Percentiles rank a stretch among this genome's conserved stretches.
Conservation (phyloP, 2,888 invertebrate genomes). For the Andrena marginata region DNA sequence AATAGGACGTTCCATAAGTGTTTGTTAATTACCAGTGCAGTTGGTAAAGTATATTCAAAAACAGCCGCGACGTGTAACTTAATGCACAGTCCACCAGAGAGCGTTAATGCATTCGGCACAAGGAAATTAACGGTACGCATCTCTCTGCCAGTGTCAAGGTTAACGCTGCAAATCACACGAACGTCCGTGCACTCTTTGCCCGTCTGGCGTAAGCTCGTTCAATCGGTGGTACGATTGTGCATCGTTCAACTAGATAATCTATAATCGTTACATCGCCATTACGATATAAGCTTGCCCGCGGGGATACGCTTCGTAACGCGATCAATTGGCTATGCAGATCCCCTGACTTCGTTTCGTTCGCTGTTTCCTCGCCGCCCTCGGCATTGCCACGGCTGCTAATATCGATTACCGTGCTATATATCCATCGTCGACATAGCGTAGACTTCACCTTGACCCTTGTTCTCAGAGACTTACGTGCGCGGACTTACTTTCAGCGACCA, state of each 20-base stretch:
- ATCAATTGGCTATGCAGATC: slow-evolving; percentile 63
- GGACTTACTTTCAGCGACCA: background rate
- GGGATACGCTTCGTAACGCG: slow-evolving; percentile 31
- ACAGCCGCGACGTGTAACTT: background rate
- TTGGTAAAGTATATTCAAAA: background rate
- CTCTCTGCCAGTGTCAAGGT: slow-evolving; percentile 58
- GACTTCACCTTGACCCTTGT: slow-evolving; percentile 72
- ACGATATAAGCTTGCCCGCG: slow-evolving; percentile 61
- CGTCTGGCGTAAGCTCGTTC: slow-evolving; percentile 30
- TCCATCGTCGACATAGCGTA: slow-evolving; percentile 47
- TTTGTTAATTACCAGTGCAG: no score
- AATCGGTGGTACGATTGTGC: slow-evolving; percentile 28
- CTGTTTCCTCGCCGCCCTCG: slow-evolving; percentile 26
- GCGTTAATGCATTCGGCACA: slow-evolving; percentile 6
- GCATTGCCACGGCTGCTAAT: slow-evolving; percentile 56
- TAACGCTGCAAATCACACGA: slow-evolving; percentile 54
- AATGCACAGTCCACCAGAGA: background rate
- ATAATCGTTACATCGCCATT: slow-evolving; percentile 59
- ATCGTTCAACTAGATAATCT: slow-evolving; percentile 64
- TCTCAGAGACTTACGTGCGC: slow-evolving; percentile 43
- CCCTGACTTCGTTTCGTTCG: slow-evolving; percentile 40
- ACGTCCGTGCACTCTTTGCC: slow-evolving; percentile 26
- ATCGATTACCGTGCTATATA: slow-evolving; percentile 62
- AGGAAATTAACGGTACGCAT: slow-evolving; percentile 20
- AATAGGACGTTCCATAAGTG: no score